phyloP scores from a whole-genome alignment of 2,797 vertebrate species.

The Loriculus beryllinus region DNA sequence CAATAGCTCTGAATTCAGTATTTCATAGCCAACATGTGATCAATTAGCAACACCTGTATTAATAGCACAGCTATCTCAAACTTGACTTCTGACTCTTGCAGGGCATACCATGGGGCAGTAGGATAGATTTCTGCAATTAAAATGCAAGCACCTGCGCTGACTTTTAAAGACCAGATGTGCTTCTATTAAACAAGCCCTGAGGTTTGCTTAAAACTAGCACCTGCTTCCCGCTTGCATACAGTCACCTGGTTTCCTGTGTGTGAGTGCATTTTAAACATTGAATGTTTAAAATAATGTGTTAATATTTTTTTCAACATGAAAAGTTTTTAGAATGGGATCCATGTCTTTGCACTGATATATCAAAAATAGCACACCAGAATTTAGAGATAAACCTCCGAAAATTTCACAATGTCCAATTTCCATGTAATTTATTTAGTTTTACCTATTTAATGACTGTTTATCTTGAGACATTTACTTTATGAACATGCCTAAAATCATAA shows the following conservation, averaged over 20 bases:
- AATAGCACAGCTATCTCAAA: background rate
- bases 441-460: background rate
- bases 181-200: constrained; percentile 37
- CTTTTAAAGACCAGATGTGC: constrained; percentile 42
- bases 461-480: background rate
- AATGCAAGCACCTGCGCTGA: constrained; percentile 19
- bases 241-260: background rate
- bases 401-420: background rate
- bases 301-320: background rate
- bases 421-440: background rate
- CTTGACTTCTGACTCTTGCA: constrained; percentile 19
- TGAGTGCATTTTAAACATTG: background rate
- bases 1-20: background rate
- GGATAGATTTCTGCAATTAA: constrained; percentile 27
- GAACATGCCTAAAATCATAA: background rate
- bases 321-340: background rate
- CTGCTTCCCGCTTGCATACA: background rate
- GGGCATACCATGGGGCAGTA: background rate
- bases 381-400: background rate
- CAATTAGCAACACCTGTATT: background rate
- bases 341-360: background rate
- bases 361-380: background rate
- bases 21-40: background rate
- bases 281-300: background rate
- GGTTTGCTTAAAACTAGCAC: constrained; percentile 37